Conservation (phyloP, 2,113 vertebrate species). For the Cyprinodon tularosa region DNA sequence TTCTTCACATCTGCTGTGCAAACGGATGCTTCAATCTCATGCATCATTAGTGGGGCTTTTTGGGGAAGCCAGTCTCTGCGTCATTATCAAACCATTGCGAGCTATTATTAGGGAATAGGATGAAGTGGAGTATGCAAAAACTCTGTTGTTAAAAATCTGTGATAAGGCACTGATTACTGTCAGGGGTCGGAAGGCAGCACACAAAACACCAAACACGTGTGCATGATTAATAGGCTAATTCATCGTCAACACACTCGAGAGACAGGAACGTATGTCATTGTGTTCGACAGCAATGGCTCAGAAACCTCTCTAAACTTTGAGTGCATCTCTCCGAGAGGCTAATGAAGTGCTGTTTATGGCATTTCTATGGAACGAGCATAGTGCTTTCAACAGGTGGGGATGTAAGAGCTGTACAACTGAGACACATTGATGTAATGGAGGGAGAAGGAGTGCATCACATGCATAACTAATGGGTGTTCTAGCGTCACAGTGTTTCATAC, state of each 20-base stretch:
- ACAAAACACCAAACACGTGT: conserved; percentile 28
- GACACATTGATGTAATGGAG: neutral
- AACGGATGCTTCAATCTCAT: conserved; percentile 6
- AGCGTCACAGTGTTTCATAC: no score
- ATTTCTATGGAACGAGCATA: no score
- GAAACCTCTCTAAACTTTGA: neutral
- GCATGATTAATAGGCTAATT: conserved; percentile 39
- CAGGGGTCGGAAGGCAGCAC: neutral
- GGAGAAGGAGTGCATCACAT: no score
- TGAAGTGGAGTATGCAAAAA: conserved; percentile 10
- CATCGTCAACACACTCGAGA: conserved; percentile 27
- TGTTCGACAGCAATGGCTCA: conserved; percentile 8
- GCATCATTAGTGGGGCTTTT: neutral
- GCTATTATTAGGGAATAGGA: neutral
- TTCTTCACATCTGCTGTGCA: neutral
- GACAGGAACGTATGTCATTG: conserved; percentile 1
- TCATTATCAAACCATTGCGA: conserved; percentile 11
- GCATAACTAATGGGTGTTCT: no score
- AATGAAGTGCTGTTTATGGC: no score
- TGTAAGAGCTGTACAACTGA: conserved; percentile 37
- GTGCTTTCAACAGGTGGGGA: neutral
- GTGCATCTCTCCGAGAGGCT: no score
- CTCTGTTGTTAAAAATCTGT: neutral
- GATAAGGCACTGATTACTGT: conserved; percentile 4
- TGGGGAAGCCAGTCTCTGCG: neutral